Conservation (phyloP, 2,113 vertebrate species). For the Ondatra zibethicus region DNA sequence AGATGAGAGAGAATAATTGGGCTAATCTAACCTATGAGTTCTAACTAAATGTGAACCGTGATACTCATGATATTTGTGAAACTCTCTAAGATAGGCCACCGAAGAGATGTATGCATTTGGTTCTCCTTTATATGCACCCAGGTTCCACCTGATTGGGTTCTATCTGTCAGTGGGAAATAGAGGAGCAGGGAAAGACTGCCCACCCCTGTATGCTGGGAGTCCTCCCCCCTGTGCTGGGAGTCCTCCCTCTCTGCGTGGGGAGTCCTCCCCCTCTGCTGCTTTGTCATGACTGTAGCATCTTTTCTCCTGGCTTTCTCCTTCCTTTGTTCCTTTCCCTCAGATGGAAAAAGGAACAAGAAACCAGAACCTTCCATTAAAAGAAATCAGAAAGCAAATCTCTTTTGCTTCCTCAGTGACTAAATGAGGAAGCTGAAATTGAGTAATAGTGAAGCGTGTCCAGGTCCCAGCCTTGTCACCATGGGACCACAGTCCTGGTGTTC, state of each 20-base stretch:
- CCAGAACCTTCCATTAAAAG: background rate
- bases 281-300: background rate
- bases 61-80: background rate
- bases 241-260: background rate
- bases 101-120: background rate
- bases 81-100: background rate
- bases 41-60: background rate
- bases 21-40: background rate
- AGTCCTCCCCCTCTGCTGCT: background rate
- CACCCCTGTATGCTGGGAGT: background rate
- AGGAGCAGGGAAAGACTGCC: background rate
- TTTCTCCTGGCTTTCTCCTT: background rate
- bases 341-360: constrained; percentile 2
- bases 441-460: background rate
- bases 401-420: background rate
- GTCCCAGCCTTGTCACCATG: background rate
- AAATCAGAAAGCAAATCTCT: background rate
- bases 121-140: no score
- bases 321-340: background rate
- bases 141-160: background rate
- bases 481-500: background rate
- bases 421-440: background rate
- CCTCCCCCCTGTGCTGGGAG: no score
- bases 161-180: background rate
- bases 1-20: background rate